phyloP scores from a whole-genome alignment of 2,888 invertebrate genomes.

The Steromphala cineraria region DNA sequence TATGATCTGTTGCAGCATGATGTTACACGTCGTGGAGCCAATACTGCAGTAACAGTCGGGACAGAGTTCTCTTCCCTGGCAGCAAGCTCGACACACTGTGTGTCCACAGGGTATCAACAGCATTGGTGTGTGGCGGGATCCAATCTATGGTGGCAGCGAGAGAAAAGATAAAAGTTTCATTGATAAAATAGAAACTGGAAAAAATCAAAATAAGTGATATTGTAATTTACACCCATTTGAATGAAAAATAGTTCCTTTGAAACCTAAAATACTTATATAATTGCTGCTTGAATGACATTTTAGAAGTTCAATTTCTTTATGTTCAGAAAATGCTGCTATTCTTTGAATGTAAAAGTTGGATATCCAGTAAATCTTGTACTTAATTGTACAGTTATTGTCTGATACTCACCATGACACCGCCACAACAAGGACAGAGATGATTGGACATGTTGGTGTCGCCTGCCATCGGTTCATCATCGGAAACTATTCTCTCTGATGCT shows the following conservation, averaged over 20 bases:
- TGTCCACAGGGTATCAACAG: conserved; percentile 64
- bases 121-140: conserved; percentile 47
- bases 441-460: conserved; percentile 32
- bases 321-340: no score
- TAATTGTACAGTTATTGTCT: no score
- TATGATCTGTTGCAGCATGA: conserved; percentile 56
- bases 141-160: conserved; percentile 38
- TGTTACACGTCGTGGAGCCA: conserved; percentile 46
- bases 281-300: no score
- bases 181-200: no score
- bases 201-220: no score
- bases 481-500: background rate
- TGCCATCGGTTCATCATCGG: background rate
- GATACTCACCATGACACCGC: conserved; percentile 48
- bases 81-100: conserved; percentile 50
- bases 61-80: conserved; percentile 47
- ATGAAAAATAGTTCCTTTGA: no score
- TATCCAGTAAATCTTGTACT: no score
- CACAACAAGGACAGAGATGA: conserved; percentile 53
- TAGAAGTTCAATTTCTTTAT: no score
- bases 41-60: conserved; percentile 49
- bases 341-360: no score
- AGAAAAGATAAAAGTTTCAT: no score
- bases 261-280: no score
- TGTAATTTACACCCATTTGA: no score